Evolutionary conservation across 2,888 invertebrate genomes (phyloP), one percentile per base, ranked within the genome.

Genomic region (Ophion ellenae): DNA sequence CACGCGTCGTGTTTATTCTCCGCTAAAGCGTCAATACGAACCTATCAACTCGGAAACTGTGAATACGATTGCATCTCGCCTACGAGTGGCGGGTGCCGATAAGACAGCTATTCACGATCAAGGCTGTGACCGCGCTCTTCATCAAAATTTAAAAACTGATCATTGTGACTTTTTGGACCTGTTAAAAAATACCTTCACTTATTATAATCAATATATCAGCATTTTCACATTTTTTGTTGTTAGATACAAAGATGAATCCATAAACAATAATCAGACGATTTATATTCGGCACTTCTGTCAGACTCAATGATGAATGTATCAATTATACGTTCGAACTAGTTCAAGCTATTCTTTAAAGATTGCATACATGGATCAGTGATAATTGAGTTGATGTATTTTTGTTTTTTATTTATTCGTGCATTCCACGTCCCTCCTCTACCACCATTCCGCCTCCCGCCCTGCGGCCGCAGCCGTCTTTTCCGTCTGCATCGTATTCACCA

Each of bases 1-100:
- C 82, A 76, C 85, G 79, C 70, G 82, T 47, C 66, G 53, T 40
- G 36, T 75, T 69, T 64, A 17, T 32, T 32, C 36, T 79, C 45
- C 6, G 64, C 71, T 63, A 32, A 80, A 71, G 71, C 53, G 40
- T 76, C 64, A 69, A 64, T 71, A 59, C 61, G 20, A 17, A 36
- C 24, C 7, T 53, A 77, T 45, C 32, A 69, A 78, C 64, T 47
- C 36, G 45, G 28, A 81, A 78, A 57, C 20, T 45, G 28, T 66
- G 57, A 45, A 66, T 70, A 53, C 28, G 10, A 66, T 66, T 5
- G 7, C 63, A 73, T 67, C 24, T 11, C 64, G 24, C 20, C 14
- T 20, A 32, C 32, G 63, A 79, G 79, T 28, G 47, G 32, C 47
- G 28, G 28, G 32, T 36, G n/a, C n/a, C 57, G 67, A 73, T 71